Evolutionary conservation across 2,113 vertebrate genomes (phyloP), one percentile per base, ranked within the genome.

Genomic region (Noctilio leporinus): DNA sequence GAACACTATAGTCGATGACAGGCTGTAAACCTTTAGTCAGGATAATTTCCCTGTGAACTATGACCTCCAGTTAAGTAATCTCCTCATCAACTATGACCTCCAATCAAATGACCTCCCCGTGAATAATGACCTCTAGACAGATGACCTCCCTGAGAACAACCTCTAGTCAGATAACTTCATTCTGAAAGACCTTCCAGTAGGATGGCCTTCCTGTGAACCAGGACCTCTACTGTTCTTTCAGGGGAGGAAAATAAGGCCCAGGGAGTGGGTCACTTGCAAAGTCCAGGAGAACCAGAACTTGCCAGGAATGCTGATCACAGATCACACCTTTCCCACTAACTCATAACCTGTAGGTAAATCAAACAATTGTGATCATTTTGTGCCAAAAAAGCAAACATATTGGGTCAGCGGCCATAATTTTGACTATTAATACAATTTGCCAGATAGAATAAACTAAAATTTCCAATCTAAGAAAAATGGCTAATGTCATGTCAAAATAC

Each of bases 401-500:
- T 15, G 17, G 75, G n/a, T 45, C 7, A 6, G 49, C 7, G 45
- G 57, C 28, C 35, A 7, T 15, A 22, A 45, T 43, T 35, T 51
- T 45, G 40, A 53, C 43, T 5, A 51, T 19, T 5, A 28, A 0
- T 4, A 4, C 67, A 38, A 43, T 5, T 12, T 64, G 17, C 15
- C 15, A 76, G 19, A 59, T 3, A 9, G 8, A 47, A 12, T 1
- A 40, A 20, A 24, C 43, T 28, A 30, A 3, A 33, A n/a, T 11
- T 65, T 75, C 20, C 26, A 47, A 3, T 1, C 19, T 28, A 28
- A n/a, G 47, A 17, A 10, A 3, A 3, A 40, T 0, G 9, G 43
- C 2, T 5, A 19, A 22, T 4, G 24, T 7, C 51, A 7, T 2
- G 4, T 3, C 6, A 15, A 43, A 49, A 10, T 2, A 24, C 2